Conservation (phyloP, 2,888 invertebrate species). For the Epiblema foenella region DNA sequence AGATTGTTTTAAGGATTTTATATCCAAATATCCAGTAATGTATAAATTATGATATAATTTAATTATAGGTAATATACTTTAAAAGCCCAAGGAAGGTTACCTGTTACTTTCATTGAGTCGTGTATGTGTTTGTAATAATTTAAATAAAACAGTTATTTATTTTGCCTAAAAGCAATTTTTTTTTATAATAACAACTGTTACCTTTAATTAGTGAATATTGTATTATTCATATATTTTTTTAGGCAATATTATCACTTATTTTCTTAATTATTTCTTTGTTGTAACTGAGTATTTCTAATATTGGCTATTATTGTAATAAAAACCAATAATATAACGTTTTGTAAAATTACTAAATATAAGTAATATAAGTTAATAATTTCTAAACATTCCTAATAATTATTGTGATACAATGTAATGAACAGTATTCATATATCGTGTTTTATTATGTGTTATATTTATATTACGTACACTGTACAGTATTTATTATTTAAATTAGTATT, state of each 20-base stretch:
- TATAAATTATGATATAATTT: too few relatives aligned
- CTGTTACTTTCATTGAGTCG: neutral
- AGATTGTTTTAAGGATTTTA: neutral
- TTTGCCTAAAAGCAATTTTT: neutral
- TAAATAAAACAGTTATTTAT: neutral
- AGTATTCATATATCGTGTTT: slow-evolving; percentile 28
- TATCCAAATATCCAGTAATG: neutral
- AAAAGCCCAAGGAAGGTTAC: neutral
- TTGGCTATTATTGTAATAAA: neutral
- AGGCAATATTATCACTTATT: neutral
- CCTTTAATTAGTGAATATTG: neutral
- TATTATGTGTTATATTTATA: neutral
- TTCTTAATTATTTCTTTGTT: too few relatives aligned
- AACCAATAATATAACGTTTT: neutral
- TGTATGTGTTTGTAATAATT: neutral
- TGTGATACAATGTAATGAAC: slow-evolving; percentile 41
- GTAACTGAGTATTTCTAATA: too few relatives aligned
- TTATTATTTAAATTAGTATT: neutral
- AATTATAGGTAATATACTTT: neutral
- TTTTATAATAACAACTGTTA: neutral
- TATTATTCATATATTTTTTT: neutral
- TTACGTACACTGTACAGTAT: neutral
- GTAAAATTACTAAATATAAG: neutral
- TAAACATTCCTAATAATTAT: neutral
- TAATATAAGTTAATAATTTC: neutral